Base-by-base conservation (phyloP, 2,888 invertebrate genomes). In the Loripinus fragilis region DNA sequence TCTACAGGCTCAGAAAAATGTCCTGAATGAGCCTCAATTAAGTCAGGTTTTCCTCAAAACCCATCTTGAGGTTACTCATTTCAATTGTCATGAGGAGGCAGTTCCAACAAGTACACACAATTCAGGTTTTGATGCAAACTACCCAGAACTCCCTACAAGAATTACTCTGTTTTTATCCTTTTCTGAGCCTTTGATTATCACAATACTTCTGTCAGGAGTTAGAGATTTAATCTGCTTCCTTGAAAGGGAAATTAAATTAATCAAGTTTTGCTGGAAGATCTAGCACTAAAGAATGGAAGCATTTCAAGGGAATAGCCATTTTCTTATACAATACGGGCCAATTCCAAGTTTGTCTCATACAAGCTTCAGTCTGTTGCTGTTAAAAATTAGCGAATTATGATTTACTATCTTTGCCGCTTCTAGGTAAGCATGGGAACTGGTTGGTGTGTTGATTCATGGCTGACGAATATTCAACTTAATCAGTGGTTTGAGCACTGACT, bases 211-310 rank as follows among this genome's bases (percentile, higher is more conserved):
- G 60, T 60, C 60, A 60, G 33, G 60, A 28, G 60, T 60, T 60
- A 60, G 60, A 60, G 60, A 60, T 60, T 60, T 60, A 60, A 60
- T 60, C 60, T 60, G 3, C 60, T 60, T 33, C 2, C 60, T 12
- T 60, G 60, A 60, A 60, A 60, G 17, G 60, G 33, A 60, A 60
- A 60, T 60, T 60, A 60, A 60, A 60, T 60, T 60, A 60, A 60
- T 60, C 60, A 60, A 33, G 60, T 60, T 60, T 60, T 33, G 20
- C 20, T 17, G 60, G 33, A 60, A 60, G 60, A 25, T 33, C 23
- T 12, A 20, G 33, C 60, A 8, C 17, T 60, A 33, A 60, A 60
- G 33, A 60, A 60, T 60, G 60, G 60, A 30, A 28, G 23, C 30
- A 20, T 60, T 28, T 20, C 60, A 33, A 20, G 60, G 60, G 60